Evolutionary conservation across 2,888 invertebrate genomes (phyloP), one percentile per base, ranked within the genome.

Genomic region (Ferdinandea cuprea): DNA sequence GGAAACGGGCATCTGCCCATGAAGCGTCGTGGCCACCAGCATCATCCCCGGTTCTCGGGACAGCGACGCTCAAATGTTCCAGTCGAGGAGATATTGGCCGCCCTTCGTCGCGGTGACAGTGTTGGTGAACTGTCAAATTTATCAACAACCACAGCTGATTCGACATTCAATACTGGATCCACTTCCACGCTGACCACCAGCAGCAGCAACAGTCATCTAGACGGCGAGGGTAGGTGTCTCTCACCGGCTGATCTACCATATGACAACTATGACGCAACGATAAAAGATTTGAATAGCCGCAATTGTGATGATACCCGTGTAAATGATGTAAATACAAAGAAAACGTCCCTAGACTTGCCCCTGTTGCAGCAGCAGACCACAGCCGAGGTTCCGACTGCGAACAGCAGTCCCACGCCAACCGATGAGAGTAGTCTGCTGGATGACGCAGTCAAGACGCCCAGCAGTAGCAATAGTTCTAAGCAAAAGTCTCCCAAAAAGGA

Each of bases 1-100:
- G 83, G 85, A 44, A 84, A 76, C 69, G 85, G 85, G 61, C 85
- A 76, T 42, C 50, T 85, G 77, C 87, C 89, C 5, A 83, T 89
- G 15, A 91, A 89, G 91, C 94, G 94, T 90, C 93, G 94, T 91
- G 95, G 95, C 86, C 95, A 94, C 91, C 95, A 95, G 91, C 94
- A 95, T 91, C 95, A 95, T 92, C 95, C 94, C 89, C 93, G 94
- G 85, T 93, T 94, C 89, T 91, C 93, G 88, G 93, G 93, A 86
- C 92, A 92, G 87, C 92, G 93, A 81, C 90, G 91, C 73, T 92
- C 93, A 88, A 89, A 89, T 86, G 92, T 92, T 88, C 92, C 92
- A 88, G 90, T 91, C 9, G 89, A 89, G 66, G 91, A 91, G 85
- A 90, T 91, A 17, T 86, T 91, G 35, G 90, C 90, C n/a, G 90